Evolutionary conservation across 2,797 vertebrate species (phyloP).

Genomic region (Esox lucius): DNA sequence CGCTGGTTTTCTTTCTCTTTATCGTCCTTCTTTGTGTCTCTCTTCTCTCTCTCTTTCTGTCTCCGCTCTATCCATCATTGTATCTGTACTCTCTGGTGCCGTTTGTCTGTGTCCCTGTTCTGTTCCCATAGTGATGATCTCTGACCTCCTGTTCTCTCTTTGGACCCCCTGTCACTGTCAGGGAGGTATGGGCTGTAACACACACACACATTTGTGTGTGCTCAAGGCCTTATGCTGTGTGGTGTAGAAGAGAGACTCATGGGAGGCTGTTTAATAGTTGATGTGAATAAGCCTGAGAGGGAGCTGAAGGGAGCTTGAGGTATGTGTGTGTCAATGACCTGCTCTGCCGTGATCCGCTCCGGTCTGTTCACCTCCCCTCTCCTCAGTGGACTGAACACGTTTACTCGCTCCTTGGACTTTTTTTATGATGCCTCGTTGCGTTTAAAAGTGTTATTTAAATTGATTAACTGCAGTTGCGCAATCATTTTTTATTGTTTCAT

Average conservation of each 20-base stretch:
- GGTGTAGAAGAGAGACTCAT: not conserved
- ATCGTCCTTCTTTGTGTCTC: not conserved
- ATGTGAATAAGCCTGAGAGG: not conserved
- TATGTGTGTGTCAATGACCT: not conserved
- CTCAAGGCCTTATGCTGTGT: not conserved
- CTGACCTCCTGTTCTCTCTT: constrained; percentile 27
- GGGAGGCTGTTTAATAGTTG: not conserved
- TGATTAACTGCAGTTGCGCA: too few species aligned
- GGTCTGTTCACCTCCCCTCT: too few species aligned
- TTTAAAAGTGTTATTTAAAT: too few species aligned
- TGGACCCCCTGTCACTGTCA: constrained; percentile 35
- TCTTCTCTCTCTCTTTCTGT: too few species aligned
- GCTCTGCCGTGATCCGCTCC: not conserved
- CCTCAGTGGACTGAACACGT: too few species aligned
- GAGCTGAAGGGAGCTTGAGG: not conserved
- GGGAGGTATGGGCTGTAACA: constrained; percentile 26
- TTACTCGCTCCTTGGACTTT: too few species aligned
- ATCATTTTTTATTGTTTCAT: too few species aligned
- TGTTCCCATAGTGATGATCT: constrained; percentile 16
- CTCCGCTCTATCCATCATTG: too few species aligned
- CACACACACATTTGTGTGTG: not conserved
- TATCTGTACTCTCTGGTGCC: constrained; percentile 6
- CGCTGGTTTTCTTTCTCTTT: not conserved
- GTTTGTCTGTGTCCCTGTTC: constrained; percentile 50
- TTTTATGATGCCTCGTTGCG: too few species aligned